phyloP scores from a whole-genome alignment of 2,113 vertebrate genomes.

The Pelecanoides urinatrix region DNA sequence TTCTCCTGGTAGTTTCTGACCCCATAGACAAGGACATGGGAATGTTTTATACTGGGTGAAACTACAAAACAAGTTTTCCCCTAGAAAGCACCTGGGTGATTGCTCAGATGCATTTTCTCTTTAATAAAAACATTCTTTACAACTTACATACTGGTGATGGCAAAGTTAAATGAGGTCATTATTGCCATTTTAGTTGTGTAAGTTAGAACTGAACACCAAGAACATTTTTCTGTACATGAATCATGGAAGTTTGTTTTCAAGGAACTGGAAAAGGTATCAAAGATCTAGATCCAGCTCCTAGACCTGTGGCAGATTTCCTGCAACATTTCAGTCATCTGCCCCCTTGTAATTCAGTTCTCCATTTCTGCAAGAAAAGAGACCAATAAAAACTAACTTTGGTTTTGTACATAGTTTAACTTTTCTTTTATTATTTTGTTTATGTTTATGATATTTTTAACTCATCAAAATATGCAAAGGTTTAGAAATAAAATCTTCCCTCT shows the following conservation, averaged over 20 bases:
- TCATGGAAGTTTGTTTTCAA: neutral
- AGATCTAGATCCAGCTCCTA: neutral
- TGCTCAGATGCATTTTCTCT: neutral
- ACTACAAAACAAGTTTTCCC: neutral
- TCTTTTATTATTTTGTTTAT: neutral
- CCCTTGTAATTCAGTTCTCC: neutral
- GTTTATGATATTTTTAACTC: neutral
- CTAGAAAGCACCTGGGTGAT: neutral
- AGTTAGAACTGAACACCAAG: neutral
- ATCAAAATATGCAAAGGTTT: neutral
- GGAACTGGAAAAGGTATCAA: neutral
- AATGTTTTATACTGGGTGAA: neutral
- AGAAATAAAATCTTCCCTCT: neutral
- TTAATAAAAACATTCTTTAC: neutral
- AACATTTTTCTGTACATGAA: neutral
- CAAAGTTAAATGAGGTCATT: neutral
- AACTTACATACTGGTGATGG: neutral
- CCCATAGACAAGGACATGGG: rapidly evolving
- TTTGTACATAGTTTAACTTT: neutral
- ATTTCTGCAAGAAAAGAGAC: neutral
- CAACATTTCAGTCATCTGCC: neutral
- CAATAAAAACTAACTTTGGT: neutral
- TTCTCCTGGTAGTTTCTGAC: neutral
- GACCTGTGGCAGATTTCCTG: neutral
- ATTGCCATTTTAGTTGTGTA: neutral